Conservation (phyloP, 2,113 vertebrate species). For the Gymnarchus niloticus region DNA sequence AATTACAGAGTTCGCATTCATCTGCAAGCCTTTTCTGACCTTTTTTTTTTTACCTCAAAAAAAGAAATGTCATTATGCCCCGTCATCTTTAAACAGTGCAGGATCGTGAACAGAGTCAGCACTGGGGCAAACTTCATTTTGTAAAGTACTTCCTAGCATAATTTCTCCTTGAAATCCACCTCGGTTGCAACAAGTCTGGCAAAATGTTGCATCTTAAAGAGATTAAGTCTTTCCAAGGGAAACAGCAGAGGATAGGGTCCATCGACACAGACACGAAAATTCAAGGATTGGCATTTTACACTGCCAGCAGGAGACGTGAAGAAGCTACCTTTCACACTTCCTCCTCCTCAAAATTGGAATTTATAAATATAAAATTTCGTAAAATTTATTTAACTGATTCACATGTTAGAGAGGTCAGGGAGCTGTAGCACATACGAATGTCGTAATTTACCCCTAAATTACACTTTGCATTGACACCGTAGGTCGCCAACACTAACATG, state of each 20-base stretch:
- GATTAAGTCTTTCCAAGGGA: neutral
- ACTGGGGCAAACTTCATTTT: neutral
- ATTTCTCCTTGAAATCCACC: neutral
- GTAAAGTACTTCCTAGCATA: neutral
- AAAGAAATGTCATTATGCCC: neutral
- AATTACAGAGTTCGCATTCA: neutral
- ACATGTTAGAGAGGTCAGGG: neutral
- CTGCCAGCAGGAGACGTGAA: neutral
- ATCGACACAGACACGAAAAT: neutral
- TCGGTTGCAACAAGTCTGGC: neutral
- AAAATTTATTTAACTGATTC: neutral
- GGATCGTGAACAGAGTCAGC: neutral
- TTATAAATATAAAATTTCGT: neutral
- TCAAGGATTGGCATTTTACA: neutral
- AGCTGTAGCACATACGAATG: neutral
- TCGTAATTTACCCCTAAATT: neutral
- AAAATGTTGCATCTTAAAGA: neutral
- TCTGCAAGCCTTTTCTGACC: neutral
- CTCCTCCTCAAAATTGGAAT: neutral
- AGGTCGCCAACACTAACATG: neutral
- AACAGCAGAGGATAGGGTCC: neutral
- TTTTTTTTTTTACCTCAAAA: neutral
- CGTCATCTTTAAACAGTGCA: neutral
- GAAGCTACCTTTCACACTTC: neutral
- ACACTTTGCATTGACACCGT: conserved; percentile 5